Evolutionary conservation across 2,888 invertebrate genomes (phyloP).

Genomic region (Drosophila quinaria): DNA sequence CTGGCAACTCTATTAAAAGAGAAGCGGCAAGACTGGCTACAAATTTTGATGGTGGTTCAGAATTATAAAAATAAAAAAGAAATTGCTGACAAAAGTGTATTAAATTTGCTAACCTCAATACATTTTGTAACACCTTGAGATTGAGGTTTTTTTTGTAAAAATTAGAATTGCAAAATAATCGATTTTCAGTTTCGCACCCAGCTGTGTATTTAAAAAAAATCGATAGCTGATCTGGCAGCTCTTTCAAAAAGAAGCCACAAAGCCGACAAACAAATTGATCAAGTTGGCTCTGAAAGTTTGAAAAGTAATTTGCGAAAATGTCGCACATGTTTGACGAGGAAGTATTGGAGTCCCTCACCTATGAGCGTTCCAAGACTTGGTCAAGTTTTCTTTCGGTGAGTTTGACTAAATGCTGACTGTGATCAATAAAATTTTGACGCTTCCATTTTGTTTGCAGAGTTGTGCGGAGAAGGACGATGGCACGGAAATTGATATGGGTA

Average conservation of each 20-base stretch:
- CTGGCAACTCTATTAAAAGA: slow-evolving; percentile 22
- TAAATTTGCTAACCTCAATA: slow-evolving; percentile 70
- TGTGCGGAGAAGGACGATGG: slow-evolving; percentile 25
- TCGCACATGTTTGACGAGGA: slow-evolving; percentile 51
- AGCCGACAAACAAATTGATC: background rate
- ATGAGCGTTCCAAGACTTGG: slow-evolving; percentile 82
- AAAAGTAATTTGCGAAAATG: slow-evolving; percentile 36
- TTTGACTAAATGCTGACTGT: background rate
- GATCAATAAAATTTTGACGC: background rate
- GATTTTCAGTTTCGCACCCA: no score
- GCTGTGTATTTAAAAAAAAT: background rate
- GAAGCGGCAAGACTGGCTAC: slow-evolving; percentile 26
- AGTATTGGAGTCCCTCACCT: slow-evolving; percentile 63
- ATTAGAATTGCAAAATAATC: no score
- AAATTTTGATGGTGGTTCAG: slow-evolving; percentile 1
- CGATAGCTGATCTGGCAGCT: slow-evolving; percentile 28
- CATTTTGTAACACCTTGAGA: slow-evolving; percentile 59
- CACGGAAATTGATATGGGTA: slow-evolving; percentile 16
- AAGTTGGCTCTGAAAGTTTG: slow-evolving; percentile 4
- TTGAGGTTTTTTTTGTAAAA: no score
- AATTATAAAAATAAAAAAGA: background rate
- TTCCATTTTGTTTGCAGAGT: slow-evolving; percentile 24
- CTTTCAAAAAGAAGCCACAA: slow-evolving; percentile 18
- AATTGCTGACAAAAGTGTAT: background rate
- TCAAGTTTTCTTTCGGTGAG: slow-evolving; percentile 70